Conservation (phyloP, 2,113 vertebrate species). For the Petaurus breviceps region DNA sequence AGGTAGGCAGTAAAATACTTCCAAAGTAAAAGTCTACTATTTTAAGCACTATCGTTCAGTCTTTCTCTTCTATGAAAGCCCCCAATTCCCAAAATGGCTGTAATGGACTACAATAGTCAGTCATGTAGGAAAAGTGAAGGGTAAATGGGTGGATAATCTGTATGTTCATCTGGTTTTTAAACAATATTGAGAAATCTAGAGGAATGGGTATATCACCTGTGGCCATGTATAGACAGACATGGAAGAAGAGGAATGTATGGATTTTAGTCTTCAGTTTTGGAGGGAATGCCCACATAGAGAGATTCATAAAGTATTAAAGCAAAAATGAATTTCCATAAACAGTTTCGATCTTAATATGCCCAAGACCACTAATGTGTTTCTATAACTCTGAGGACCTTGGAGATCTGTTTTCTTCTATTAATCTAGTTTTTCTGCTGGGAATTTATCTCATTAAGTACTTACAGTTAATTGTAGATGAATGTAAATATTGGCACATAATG, state of each 20-base stretch:
- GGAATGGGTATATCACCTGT: neutral
- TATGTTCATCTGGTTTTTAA: neutral
- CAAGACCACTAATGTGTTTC: neutral
- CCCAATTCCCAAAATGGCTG: no score
- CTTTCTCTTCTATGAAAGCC: no score
- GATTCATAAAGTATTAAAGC: neutral
- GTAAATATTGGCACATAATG: neutral
- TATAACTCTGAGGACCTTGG: neutral
- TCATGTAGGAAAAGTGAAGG: no score
- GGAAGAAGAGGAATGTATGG: neutral
- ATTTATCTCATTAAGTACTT: neutral
- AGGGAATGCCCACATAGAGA: neutral
- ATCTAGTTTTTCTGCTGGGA: neutral
- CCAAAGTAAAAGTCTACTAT: no score
- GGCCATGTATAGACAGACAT: no score
- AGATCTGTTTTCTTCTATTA: neutral
- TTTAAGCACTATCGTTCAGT: no score
- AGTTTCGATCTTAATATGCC: neutral
- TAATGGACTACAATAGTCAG: no score
- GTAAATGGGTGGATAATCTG: no score
- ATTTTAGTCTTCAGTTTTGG: neutral
- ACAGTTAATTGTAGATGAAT: neutral
- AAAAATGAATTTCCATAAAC: neutral
- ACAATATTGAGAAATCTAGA: neutral
- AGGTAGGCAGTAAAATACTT: no score